These are phyloP conservation scores for Sinella curviseta DNA, from an alignment of 1,140 invertebrate genomes.

Conservation along the genomic window DNA sequence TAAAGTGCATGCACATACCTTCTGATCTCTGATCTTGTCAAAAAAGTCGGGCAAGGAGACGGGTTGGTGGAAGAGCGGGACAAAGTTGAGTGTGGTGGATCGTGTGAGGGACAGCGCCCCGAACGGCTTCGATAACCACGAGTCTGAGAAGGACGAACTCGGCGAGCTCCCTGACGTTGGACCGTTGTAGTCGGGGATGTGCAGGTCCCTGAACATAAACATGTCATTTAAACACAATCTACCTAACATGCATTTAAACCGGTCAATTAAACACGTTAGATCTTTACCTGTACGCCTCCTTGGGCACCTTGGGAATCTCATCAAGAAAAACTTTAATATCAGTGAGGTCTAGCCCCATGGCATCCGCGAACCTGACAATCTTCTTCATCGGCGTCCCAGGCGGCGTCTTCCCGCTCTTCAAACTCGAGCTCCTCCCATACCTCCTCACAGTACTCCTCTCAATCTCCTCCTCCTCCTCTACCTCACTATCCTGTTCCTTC, in stretches of 20 bases:
- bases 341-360: conserved; percentile 86
- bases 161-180: background rate
- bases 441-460: conserved; percentile 59
- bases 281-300: conserved; percentile 68
- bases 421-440: conserved; percentile 70
- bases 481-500: conserved; percentile 16
- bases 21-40: conserved; percentile 68
- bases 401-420: conserved; percentile 88
- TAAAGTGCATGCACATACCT: too few relatives aligned
- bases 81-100: conserved; percentile 56
- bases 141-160: background rate
- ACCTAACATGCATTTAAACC: background rate
- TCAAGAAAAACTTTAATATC: conserved; percentile 86
- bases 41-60: conserved; percentile 73
- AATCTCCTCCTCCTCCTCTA: conserved; percentile 40
- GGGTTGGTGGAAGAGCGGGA: conserved; percentile 82
- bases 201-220: conserved; percentile 12
- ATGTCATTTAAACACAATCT: background rate
- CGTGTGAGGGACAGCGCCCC: background rate
- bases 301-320: conserved; percentile 82
- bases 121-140: background rate
- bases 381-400: conserved; percentile 89
- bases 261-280: background rate
- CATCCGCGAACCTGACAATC: conserved; percentile 92
- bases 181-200: conserved; percentile 10